Percentiles rank a stretch among this genome's conserved stretches.
phyloP scores from a whole-genome alignment of 2,113 vertebrate species.

The Atrichornis clamosus region DNA sequence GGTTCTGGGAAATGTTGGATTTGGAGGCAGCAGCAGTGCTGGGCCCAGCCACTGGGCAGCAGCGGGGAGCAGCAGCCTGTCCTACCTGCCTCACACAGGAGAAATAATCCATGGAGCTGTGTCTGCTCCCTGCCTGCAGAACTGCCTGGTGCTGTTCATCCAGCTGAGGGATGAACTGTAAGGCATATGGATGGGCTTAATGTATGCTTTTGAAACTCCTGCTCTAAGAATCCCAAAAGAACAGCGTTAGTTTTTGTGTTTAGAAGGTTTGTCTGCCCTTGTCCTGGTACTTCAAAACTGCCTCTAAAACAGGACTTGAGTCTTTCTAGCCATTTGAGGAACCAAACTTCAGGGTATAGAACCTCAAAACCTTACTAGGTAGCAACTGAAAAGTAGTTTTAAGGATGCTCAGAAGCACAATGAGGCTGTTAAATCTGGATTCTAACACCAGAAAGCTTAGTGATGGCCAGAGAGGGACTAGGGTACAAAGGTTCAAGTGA shows the following conservation, averaged over 20 bases:
- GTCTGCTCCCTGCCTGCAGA: not conserved
- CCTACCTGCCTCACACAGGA: not conserved
- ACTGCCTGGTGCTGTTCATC: not conserved
- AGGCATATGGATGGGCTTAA: not conserved
- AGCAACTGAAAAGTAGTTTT: not conserved
- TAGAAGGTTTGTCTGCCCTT: not conserved
- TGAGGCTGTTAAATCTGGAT: not conserved
- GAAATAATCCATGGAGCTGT: rapidly evolving
- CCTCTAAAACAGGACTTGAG: not conserved
- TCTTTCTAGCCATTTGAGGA: not conserved
- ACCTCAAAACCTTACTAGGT: not conserved
- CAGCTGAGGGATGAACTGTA: not conserved
- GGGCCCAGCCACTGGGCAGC: rapidly evolving
- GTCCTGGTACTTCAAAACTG: not conserved
- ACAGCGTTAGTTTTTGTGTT: not conserved
- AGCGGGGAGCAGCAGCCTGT: not conserved
- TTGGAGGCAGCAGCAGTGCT: not conserved
- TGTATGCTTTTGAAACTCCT: not conserved
- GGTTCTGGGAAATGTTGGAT: not conserved
- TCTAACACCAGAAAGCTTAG: not conserved
- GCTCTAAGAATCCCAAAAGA: not conserved
- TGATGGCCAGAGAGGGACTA: not conserved
- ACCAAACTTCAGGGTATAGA: not conserved
- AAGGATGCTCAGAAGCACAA: not conserved
- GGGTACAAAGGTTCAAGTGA: not conserved